Conservation (phyloP, 2,797 vertebrate species). For the Aphelocoma californica region DNA sequence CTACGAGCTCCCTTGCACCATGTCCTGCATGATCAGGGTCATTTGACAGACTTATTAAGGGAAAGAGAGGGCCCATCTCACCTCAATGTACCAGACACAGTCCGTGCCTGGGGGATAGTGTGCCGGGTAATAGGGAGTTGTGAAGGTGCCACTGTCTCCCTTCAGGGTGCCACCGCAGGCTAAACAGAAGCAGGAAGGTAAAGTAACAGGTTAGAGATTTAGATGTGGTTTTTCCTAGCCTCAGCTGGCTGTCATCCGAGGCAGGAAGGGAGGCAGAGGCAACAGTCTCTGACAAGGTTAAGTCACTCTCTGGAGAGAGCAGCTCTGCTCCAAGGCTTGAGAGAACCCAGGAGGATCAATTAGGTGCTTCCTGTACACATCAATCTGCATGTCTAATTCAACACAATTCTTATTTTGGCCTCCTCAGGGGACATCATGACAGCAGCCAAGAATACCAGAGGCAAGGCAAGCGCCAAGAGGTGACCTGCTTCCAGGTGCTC, state of each 20-base stretch:
- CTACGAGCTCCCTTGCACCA: neutral
- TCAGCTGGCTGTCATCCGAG: neutral
- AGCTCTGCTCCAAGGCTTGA: neutral
- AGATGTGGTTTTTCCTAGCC: neutral
- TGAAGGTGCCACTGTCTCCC: constrained; percentile 74
- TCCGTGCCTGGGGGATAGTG: constrained; percentile 82
- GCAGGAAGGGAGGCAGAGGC: neutral
- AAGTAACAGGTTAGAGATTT: neutral
- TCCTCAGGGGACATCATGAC: neutral
- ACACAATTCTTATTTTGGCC: neutral
- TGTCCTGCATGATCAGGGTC: neutral
- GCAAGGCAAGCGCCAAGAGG: neutral
- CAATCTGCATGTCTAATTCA: neutral
- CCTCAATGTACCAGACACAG: constrained; percentile 89
- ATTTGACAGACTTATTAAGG: neutral
- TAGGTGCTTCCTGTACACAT: neutral
- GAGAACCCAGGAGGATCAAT: neutral
- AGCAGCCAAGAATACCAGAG: neutral
- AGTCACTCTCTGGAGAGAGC: neutral
- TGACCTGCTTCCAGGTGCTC: neutral
- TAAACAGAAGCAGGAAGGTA: constrained; percentile 34
- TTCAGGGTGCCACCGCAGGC: constrained; percentile 79
- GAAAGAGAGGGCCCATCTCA: constrained; percentile 39
- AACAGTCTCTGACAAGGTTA: neutral
- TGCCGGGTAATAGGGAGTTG: constrained; percentile 87